Evolutionary conservation across 2,888 invertebrate genomes (phyloP).

Genomic region (Emesis castigata): DNA sequence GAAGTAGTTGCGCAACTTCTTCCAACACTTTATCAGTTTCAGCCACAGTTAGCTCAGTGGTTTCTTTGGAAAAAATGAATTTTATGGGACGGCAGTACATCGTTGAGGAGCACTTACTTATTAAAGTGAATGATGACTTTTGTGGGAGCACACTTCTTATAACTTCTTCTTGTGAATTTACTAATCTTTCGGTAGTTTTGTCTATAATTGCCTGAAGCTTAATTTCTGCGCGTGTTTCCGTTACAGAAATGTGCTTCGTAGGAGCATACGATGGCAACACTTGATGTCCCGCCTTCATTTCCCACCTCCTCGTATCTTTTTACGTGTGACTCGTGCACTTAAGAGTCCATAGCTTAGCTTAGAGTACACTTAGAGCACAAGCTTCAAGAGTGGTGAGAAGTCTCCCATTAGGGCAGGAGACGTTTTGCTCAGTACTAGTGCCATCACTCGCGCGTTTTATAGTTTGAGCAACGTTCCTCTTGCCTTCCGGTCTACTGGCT

Average conservation of each 20-base stretch:
- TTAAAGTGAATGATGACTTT: neutral
- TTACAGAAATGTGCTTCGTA: neutral
- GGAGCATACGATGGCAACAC: neutral
- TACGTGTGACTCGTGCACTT: neutral
- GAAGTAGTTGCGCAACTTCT: too few species aligned
- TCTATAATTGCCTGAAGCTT: neutral
- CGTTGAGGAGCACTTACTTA: neutral
- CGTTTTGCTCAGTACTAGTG: neutral
- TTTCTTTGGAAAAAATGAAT: too few species aligned
- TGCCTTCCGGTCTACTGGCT: neutral
- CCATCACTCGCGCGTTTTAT: neutral
- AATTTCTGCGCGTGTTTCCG: neutral
- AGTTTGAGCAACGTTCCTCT: neutral
- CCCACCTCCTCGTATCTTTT: neutral
- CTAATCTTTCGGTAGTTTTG: neutral
- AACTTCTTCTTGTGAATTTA: neutral
- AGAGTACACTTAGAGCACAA: too few species aligned
- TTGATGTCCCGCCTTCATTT: neutral
- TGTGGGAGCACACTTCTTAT: neutral
- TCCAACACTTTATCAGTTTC: too few species aligned
- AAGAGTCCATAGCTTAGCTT: neutral
- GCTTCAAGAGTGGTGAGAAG: neutral
- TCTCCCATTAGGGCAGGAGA: too few species aligned
- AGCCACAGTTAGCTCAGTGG: too few species aligned
- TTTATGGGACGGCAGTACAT: too few species aligned